These are phyloP conservation scores for Turritopsis rubra DNA, from an alignment of 30 jellyfish, hydroid and myxozoan species.

Conservation along the genomic window DNA sequence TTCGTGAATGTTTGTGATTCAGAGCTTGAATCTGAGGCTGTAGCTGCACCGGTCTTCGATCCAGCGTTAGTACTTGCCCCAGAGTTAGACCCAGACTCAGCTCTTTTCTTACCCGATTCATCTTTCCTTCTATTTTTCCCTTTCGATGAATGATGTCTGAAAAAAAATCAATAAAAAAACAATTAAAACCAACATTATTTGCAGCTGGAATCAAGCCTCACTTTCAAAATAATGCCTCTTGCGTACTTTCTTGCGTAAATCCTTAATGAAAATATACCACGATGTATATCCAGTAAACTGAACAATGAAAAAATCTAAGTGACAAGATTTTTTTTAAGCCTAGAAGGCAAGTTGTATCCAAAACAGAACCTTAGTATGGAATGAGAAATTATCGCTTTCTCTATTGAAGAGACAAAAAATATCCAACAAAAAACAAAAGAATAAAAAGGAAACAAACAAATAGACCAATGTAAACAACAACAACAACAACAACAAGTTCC, in stretches of 20 bases:
- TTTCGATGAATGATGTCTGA: constrained; percentile 1
- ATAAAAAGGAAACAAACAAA: background rate
- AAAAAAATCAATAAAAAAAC: background rate
- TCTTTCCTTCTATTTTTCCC: constrained; percentile 7
- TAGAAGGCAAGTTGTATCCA: too few species aligned
- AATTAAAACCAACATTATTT: background rate
- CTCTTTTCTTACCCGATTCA: constrained; percentile 84
- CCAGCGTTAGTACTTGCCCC: constrained; percentile 76
- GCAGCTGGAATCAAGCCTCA: too few species aligned
- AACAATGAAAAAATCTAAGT: too few species aligned
- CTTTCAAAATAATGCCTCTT: too few species aligned
- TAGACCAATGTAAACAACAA: background rate
- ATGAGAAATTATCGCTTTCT: too few species aligned
- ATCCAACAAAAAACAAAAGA: too few species aligned
- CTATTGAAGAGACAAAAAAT: too few species aligned
- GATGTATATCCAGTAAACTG: too few species aligned
- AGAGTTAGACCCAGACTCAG: constrained; percentile 45
- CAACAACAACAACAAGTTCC: background rate
- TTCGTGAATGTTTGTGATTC: constrained; percentile 81
- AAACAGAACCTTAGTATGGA: too few species aligned
- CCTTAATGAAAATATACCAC: too few species aligned
- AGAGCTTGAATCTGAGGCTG: constrained; percentile 68
- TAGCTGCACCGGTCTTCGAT: constrained; percentile 68
- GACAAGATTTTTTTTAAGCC: too few species aligned
- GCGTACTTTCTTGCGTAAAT: too few species aligned